Percentiles rank a stretch among this genome's conserved stretches.
Evolutionary conservation across 2,888 invertebrate species (phyloP).

Genomic region (Acanthococcus lagerstroemiae): DNA sequence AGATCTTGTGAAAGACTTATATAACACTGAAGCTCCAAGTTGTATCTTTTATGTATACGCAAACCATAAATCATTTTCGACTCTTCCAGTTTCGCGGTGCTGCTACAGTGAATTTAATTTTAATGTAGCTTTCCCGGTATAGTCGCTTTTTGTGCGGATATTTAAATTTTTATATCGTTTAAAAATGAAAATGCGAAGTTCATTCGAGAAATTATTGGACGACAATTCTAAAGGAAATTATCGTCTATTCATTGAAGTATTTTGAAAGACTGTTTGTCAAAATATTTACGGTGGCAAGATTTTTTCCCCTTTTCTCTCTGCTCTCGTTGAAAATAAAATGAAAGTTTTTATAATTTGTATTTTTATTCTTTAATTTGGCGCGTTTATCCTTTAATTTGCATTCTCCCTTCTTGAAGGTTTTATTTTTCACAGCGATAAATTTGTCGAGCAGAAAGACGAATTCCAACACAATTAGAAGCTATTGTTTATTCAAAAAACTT

Average conservation of each 20-base stretch:
- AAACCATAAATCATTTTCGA: too few relatives aligned
- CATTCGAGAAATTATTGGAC: conserved; percentile 17
- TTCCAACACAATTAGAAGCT: conserved; percentile 24
- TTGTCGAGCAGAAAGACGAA: conserved; percentile 1
- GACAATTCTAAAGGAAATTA: conserved; percentile 17
- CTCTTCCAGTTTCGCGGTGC: too few relatives aligned
- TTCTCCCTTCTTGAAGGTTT: conserved; percentile 15
- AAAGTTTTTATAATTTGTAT: conserved; percentile 26
- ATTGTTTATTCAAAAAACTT: conserved; percentile 18
- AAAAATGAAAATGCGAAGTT: conserved; percentile 5
- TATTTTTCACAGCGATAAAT: conserved; percentile 4
- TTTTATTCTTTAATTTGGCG: conserved; percentile 28
- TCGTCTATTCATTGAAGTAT: conserved; percentile 21
- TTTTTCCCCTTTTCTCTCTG: conserved; percentile 20
- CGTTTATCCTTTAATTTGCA: conserved; percentile 30
- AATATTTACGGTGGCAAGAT: conserved; percentile 16
- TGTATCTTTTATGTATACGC: too few relatives aligned
- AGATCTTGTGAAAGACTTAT: too few relatives aligned
- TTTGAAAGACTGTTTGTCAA: conserved; percentile 10
- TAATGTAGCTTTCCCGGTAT: not conserved
- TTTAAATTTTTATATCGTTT: conserved; percentile 5
- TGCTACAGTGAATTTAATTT: too few relatives aligned
- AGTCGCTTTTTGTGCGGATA: not conserved
- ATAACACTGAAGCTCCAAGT: too few relatives aligned
- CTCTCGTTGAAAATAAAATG: conserved; percentile 6